Percentiles rank a stretch among this genome's conserved stretches.
phyloP scores from a whole-genome alignment of 1,140 invertebrate genomes.

The Drosophila albomicans region DNA sequence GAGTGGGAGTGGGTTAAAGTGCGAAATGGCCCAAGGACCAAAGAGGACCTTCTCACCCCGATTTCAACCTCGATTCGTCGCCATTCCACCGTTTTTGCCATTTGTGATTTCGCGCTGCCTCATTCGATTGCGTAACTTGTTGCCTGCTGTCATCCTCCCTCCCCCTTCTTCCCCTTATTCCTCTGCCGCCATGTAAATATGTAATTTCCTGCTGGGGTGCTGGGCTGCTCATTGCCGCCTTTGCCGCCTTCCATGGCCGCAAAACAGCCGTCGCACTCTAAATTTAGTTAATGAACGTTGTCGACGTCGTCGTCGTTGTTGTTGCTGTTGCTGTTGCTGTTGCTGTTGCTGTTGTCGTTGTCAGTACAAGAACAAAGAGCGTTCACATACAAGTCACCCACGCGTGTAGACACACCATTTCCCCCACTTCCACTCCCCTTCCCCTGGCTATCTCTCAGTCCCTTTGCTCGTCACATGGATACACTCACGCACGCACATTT shows the following conservation, averaged over 20 bases:
- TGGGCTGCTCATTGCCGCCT: not conserved
- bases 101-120: constrained; percentile 61
- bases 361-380: constrained; percentile 38
- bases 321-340: not conserved
- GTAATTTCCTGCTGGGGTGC: constrained; percentile 68
- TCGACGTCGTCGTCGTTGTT: constrained; percentile 29
- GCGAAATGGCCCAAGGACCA: constrained; percentile 70
- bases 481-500: constrained; percentile 78
- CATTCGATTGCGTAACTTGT: constrained; percentile 76
- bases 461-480: constrained; percentile 39
- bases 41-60: constrained; percentile 1
- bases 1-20: constrained; percentile 44
- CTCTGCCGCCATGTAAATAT: constrained; percentile 58
- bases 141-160: constrained; percentile 22
- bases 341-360: not conserved
- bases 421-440: not conserved
- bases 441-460: not conserved
- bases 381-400: constrained; percentile 45
- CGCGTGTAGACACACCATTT: constrained; percentile 33
- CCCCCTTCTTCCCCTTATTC: constrained; percentile 4
- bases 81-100: not conserved
- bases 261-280: constrained; percentile 76
- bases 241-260: constrained; percentile 26
- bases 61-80: too few relatives aligned
- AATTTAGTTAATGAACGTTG: constrained; percentile 81